A percentile compares a stretch with the other conserved stretches of the same genome.
These are phyloP conservation scores for Protobothrops flavoviridis DNA, from an alignment of 2,113 vertebrate genomes.

Conservation along the genomic window DNA sequence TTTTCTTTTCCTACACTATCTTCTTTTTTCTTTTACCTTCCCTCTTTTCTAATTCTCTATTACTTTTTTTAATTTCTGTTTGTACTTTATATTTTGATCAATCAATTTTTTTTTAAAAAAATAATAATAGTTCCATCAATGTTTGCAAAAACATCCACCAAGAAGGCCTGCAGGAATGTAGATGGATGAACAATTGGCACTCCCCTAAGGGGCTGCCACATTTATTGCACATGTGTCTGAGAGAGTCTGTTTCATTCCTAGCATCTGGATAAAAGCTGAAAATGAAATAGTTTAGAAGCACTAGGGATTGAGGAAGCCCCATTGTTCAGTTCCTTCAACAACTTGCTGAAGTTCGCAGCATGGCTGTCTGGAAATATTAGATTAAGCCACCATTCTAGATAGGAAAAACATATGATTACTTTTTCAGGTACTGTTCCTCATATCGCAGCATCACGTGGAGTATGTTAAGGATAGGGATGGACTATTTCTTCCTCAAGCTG, in stretches of 20 bases:
- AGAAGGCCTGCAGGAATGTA: neutral
- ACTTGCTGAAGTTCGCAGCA: no score
- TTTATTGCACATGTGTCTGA: constrained; percentile 1
- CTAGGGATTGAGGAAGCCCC: neutral
- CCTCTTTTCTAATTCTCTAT: no score
- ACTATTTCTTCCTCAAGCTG: neutral
- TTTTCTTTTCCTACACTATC: no score
- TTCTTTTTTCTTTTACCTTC: no score
- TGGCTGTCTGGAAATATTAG: neutral
- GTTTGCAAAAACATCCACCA: constrained; percentile 29
- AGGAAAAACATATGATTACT: neutral
- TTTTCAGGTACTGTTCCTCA: neutral
- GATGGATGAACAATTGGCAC: constrained; percentile 49
- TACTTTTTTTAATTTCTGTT: no score
- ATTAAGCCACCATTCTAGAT: neutral
- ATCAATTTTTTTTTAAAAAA: no score
- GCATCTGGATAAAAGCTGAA: constrained; percentile 40
- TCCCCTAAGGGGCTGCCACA: constrained; percentile 24
- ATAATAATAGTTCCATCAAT: fast-evolving
- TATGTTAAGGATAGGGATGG: neutral
- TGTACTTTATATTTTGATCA: no score
- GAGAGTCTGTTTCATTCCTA: constrained; percentile 19
- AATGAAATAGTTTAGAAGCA: constrained; percentile 46
- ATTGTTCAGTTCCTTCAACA: neutral
- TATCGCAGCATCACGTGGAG: neutral